Evolutionary conservation across 2,113 vertebrate species (phyloP), one percentile per base, ranked within the genome.

Genomic region (Hippotragus niger): DNA sequence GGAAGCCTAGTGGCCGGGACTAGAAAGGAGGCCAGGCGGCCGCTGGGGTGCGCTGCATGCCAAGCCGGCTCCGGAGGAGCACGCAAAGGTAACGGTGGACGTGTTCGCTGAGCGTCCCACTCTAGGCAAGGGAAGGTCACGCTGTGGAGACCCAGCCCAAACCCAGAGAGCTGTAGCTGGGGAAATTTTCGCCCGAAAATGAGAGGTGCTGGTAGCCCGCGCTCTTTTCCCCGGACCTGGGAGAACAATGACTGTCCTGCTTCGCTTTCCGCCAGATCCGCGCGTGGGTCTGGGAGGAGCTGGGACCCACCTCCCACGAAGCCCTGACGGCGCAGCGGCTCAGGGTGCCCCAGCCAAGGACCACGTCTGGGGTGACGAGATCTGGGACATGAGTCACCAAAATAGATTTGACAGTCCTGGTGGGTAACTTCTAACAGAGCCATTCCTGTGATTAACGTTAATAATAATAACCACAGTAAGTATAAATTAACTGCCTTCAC

Each of bases 1-100:
- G 67, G 95, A 97, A 94, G 88, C 97, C n/a, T 5, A 23, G 94
- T 71, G 89, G 81, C 91, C 58, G 12, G 4, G 3, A 43, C 57
- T 53, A 25, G 40, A 3, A 31, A 85, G 74, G 15, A 55, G 58
- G 84, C 81, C 81, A 6, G 40, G 88, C 62, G 40, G 83, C 98
- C 97, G 95, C 98, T 96, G 98, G 98, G 98, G 97, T 90, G 98
- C 97, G 98, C 98, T 98, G 94, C 91, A 81, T 27, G 86, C 91
- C 25, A 43, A n/a, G 33, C 25, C 7, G 40, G 78, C 92, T 15
- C 21, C 36, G 0, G 33, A 40, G 36, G 64, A 23, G 53, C 45
- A 27, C 55, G 33, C 53, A 10, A 19, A 90, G 94, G 91, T 50
- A 93, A n/a, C 67, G 5, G 47, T 33, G 82, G 55, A 31, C 36